Evolutionary conservation across 2,113 vertebrate species (phyloP).

Genomic region (Xenopus tropicalis): UCB_Xtro_10.0 CM004445.2:53154501-53155000

Average conservation of each 20-base stretch:
- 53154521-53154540: background rate
- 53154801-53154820: background rate
- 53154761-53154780: slow-evolving; percentile 5
- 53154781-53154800: slow-evolving; percentile 1
- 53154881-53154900: no score
- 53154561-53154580: background rate
- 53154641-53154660: background rate
- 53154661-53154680: background rate
- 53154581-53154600: background rate
- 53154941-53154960: no score
- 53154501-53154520: background rate
- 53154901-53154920: no score
- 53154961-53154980: no score
- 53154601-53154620: background rate
- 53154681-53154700: background rate
- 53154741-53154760: background rate
- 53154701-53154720: no score
- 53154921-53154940: no score
- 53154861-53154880: no score
- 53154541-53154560: slow-evolving; percentile 12
- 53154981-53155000: no score
- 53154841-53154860: no score
- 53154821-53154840: no score
- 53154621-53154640: background rate
- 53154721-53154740: background rate